phyloP scores from a whole-genome alignment of 2,113 vertebrate genomes.

The Chrysochloris asiatica region DNA sequence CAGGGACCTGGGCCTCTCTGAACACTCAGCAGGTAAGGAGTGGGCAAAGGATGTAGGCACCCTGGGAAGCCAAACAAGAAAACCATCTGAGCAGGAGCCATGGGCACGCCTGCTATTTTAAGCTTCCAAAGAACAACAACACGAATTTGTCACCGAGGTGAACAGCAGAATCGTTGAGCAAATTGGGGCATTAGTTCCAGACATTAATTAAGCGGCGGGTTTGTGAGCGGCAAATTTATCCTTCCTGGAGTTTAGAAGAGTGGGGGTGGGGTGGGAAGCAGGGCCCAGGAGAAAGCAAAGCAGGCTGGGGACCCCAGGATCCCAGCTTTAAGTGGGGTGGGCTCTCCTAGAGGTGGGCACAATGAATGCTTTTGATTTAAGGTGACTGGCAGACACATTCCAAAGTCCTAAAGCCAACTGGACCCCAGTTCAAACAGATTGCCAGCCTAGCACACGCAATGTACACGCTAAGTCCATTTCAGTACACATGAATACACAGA shows the following conservation, averaged over 20 bases:
- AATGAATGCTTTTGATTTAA: neutral
- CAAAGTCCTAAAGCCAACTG: neutral
- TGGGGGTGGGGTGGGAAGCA: neutral
- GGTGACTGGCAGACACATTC: neutral
- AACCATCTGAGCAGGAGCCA: conserved; percentile 50
- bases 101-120: conserved; percentile 75
- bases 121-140: conserved; percentile 71
- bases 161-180: conserved; percentile 81
- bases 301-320: neutral
- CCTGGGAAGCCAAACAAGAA: conserved; percentile 53
- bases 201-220: conserved; percentile 83
- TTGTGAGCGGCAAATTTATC: conserved; percentile 59
- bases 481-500: neutral
- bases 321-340: neutral
- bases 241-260: conserved; percentile 26
- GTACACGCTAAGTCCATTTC: neutral
- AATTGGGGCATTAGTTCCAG: conserved; percentile 84
- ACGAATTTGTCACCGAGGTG: conserved; percentile 78
- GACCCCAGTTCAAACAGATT: neutral
- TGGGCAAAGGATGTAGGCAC: conserved; percentile 30
- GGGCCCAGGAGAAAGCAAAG: conserved; percentile 31
- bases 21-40: conserved; percentile 31
- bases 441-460: neutral
- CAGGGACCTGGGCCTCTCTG: neutral
- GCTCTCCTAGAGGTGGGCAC: neutral